A percentile compares a stretch with the other conserved stretches of the same genome.
These are phyloP conservation scores for Aspidiotus rigidus DNA, from an alignment of 2,888 invertebrate genomes.

Conservation along the genomic window DNA sequence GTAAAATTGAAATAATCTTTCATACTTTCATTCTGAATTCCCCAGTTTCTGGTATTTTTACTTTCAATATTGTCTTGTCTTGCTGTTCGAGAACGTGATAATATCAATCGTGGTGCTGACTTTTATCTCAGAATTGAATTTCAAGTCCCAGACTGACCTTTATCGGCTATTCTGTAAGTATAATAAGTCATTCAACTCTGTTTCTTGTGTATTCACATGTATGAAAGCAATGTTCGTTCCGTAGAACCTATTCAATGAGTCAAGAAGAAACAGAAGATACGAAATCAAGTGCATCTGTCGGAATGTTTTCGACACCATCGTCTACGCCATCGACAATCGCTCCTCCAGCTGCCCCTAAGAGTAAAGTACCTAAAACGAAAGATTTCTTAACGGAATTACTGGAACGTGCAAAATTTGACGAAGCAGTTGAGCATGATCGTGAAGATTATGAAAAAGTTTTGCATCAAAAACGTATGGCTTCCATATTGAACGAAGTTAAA, in stretches of 20 bases:
- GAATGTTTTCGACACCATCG: constrained; percentile 15
- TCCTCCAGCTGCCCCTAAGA: constrained; percentile 5
- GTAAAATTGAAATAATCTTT: too few species aligned
- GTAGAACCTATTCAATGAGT: constrained; percentile 47
- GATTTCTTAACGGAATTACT: constrained; percentile 14
- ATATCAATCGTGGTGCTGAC: too few species aligned
- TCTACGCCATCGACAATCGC: constrained; percentile 4
- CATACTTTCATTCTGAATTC: too few species aligned
- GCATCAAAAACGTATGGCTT: constrained; percentile 26
- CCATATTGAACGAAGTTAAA: constrained; percentile 21
- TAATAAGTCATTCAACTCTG: too few species aligned
- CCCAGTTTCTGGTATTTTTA: too few species aligned
- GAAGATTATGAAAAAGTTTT: constrained; percentile 27
- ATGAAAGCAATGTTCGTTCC: too few species aligned
- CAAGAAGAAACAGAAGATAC: constrained; percentile 78
- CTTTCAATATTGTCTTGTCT: too few species aligned
- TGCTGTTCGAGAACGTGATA: too few species aligned
- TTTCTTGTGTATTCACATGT: too few species aligned
- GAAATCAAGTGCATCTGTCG: constrained; percentile 71
- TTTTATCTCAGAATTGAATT: too few species aligned
- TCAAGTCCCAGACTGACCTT: too few species aligned
- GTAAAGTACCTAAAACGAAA: constrained; percentile 14
- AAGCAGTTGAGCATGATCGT: constrained; percentile 27
- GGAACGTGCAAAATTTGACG: constrained; percentile 22
- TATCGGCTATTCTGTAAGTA: too few species aligned